These are phyloP conservation scores for Hydrophis major DNA, from an alignment of 2,797 vertebrate genomes.

Conservation along the genomic window DNA sequence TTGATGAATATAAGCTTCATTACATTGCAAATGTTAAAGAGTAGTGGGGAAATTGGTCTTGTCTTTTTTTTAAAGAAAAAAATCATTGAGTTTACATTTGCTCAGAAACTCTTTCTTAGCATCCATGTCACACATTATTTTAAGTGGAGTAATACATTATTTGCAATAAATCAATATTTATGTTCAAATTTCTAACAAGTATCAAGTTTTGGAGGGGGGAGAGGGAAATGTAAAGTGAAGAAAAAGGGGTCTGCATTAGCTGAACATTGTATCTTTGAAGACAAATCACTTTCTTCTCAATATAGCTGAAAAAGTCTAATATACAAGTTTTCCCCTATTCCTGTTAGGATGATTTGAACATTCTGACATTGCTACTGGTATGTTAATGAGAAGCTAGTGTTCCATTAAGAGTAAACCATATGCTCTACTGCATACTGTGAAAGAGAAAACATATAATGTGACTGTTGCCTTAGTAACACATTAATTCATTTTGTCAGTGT, in stretches of 20 bases:
- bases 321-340: slow-evolving; percentile 74
- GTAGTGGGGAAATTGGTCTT: slow-evolving; percentile 49
- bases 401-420: slow-evolving; percentile 89
- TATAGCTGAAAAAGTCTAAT: slow-evolving; percentile 78
- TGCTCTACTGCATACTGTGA: slow-evolving; percentile 86
- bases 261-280: slow-evolving; percentile 78
- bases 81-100: slow-evolving; percentile 47
- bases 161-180: slow-evolving; percentile 64
- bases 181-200: slow-evolving; percentile 65
- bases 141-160: slow-evolving; percentile 59
- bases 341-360: slow-evolving; percentile 80
- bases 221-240: slow-evolving; percentile 61
- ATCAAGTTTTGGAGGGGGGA: slow-evolving; percentile 59
- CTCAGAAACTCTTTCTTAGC: slow-evolving; percentile 49
- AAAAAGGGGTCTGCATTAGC: slow-evolving; percentile 73
- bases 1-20: slow-evolving; percentile 21
- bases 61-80: slow-evolving; percentile 34
- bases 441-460: slow-evolving; percentile 90
- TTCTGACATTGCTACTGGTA: slow-evolving; percentile 85
- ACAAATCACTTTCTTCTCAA: slow-evolving; percentile 78
- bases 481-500: slow-evolving; percentile 90
- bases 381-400: slow-evolving; percentile 88
- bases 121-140: slow-evolving; percentile 59
- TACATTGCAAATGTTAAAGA: slow-evolving; percentile 15
- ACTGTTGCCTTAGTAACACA: slow-evolving; percentile 96